Evolutionary conservation across 2,113 vertebrate species (phyloP).

Genomic region (Phalacrocorax aristotelis): DNA sequence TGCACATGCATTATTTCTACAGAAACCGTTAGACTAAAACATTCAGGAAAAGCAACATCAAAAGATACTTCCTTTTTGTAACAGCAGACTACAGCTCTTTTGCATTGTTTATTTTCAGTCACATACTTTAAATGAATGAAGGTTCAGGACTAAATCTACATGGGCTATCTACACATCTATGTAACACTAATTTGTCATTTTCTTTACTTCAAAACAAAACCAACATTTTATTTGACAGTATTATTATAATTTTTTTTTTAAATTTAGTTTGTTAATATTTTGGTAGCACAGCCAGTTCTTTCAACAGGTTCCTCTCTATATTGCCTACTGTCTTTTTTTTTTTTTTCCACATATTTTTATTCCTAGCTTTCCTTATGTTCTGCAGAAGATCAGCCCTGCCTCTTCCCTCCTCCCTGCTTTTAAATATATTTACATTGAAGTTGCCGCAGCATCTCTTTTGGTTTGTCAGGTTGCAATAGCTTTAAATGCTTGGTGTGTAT

Average conservation of each 20-base stretch:
- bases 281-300: background rate
- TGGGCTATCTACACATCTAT: background rate
- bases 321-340: background rate
- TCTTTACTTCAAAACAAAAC: background rate
- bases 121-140: background rate
- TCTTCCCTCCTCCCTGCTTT: background rate
- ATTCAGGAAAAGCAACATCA: background rate
- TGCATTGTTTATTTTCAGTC: background rate
- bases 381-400: background rate
- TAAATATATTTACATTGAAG: background rate
- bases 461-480: background rate
- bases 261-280: background rate
- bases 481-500: background rate
- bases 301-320: background rate
- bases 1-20: background rate
- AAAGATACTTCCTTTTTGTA: background rate
- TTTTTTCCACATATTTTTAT: background rate
- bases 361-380: background rate
- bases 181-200: background rate
- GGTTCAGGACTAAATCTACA: background rate
- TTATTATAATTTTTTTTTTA: background rate
- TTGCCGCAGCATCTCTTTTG: background rate
- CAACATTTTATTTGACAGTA: background rate
- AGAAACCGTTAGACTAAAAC: background rate
- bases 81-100: background rate